Percentiles rank a stretch among this genome's conserved stretches.
phyloP scores from a whole-genome alignment of 2,113 vertebrate genomes.

The Pomatostomus ruficeps region DNA sequence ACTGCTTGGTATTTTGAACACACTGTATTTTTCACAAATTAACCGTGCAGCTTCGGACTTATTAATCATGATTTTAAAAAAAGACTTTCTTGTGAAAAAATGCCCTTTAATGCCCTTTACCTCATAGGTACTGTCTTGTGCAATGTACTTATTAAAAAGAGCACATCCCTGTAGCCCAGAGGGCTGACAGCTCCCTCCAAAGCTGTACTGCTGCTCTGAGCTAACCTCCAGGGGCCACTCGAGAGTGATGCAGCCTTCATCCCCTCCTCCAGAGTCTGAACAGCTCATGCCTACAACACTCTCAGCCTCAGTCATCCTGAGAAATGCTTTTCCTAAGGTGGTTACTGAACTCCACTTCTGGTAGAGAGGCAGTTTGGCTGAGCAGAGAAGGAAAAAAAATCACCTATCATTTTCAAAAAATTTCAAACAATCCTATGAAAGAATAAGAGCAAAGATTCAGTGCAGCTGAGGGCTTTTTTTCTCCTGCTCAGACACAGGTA shows the following conservation, averaged over 20 bases:
- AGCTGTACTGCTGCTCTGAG: slow-evolving; percentile 56
- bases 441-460: not conserved
- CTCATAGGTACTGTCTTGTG: slow-evolving; percentile 36
- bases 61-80: not conserved
- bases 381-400: not conserved
- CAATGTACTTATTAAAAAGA: slow-evolving; percentile 69
- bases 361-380: not conserved
- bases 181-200: slow-evolving; percentile 74
- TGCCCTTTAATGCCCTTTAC: slow-evolving; percentile 6
- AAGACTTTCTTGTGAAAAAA: slow-evolving; percentile 1
- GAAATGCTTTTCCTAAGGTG: slow-evolving; percentile 37
- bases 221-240: slow-evolving; percentile 70
- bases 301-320: not conserved
- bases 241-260: slow-evolving; percentile 36
- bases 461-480: slow-evolving; percentile 22
- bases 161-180: slow-evolving; percentile 72
- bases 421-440: slow-evolving; percentile 15
- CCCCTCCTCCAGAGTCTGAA: not conserved
- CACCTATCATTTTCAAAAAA: not conserved
- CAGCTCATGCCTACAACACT: not conserved
- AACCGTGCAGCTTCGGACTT: not conserved
- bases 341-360: not conserved
- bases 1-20: not conserved
- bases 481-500: slow-evolving; percentile 60
- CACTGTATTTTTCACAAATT: not conserved